Conservation (phyloP, 2,113 vertebrate species). For the Cygnus atratus region DNA sequence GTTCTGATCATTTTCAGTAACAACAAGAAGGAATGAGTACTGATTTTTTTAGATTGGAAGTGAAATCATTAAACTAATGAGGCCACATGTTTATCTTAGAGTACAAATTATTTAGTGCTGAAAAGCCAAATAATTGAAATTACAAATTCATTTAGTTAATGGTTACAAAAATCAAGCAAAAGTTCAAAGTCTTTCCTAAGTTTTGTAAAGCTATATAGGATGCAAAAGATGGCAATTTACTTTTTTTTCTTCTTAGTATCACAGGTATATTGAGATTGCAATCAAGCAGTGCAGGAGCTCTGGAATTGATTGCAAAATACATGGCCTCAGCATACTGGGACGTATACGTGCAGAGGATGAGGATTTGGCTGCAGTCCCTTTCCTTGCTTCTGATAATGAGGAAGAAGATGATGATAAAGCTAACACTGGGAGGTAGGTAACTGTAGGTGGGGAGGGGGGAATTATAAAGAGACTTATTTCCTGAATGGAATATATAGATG, state of each 20-base stretch:
- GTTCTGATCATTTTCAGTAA: background rate
- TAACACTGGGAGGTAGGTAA: conserved; percentile 86
- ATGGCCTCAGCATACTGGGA: conserved; percentile 89
- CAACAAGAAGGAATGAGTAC: background rate
- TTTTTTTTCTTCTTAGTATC: conserved; percentile 80
- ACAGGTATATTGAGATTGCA: conserved; percentile 94
- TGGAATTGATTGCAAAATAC: conserved; percentile 98
- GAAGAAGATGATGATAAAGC: conserved; percentile 98
- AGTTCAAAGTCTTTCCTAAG: background rate
- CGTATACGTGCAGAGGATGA: conserved; percentile 94
- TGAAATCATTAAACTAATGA: background rate
- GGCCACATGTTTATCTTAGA: background rate
- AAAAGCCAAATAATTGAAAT: background rate
- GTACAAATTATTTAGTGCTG: background rate
- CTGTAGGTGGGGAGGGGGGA: background rate
- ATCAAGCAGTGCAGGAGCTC: conserved; percentile 98
- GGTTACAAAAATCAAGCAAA: background rate
- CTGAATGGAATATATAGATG: too few relatives aligned
- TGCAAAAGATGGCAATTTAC: background rate
- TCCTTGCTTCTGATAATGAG: conserved; percentile 96
- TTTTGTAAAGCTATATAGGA: background rate
- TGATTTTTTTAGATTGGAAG: background rate
- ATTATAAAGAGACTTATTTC: background rate
- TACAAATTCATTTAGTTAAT: background rate
- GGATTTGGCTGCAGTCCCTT: conserved; percentile 93